These are phyloP conservation scores for Drosophila subobscura DNA, from an alignment of 1,140 invertebrate species.

Conservation along the genomic window DNA sequence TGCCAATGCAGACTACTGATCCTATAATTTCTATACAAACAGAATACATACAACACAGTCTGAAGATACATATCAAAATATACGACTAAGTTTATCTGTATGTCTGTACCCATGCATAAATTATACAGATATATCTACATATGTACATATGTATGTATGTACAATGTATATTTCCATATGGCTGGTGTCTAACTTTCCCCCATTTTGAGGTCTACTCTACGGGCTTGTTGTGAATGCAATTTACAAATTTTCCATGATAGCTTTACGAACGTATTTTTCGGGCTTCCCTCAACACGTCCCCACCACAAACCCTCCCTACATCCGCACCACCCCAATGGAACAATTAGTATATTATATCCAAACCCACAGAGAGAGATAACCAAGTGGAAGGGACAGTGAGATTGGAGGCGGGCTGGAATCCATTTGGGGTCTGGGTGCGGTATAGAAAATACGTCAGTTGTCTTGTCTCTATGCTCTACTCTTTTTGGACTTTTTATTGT, in stretches of 20 bases:
- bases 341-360: slow-evolving; percentile 33
- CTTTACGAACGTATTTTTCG: slow-evolving; percentile 31
- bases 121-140: slow-evolving; percentile 15
- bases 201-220: too few species aligned
- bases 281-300: slow-evolving; percentile 6
- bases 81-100: too few species aligned
- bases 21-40: slow-evolving; percentile 40
- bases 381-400: slow-evolving; percentile 1
- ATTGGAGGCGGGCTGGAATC: slow-evolving; percentile 20
- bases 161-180: slow-evolving; percentile 13
- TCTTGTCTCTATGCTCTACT: slow-evolving; percentile 59
- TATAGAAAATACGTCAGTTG: slow-evolving; percentile 46
- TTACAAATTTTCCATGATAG: slow-evolving; percentile 69
- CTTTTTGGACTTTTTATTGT: slow-evolving; percentile 54
- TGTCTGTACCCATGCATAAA: too few species aligned
- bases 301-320: slow-evolving; percentile 33
- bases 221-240: slow-evolving; percentile 34
- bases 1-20: slow-evolving; percentile 47
- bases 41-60: too few species aligned
- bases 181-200: slow-evolving; percentile 4
- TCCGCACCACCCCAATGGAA: background rate
- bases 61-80: too few species aligned
- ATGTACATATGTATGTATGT: slow-evolving; percentile 13
- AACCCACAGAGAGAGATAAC: slow-evolving; percentile 27
- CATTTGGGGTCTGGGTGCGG: slow-evolving; percentile 37